phyloP scores from a whole-genome alignment of 2,113 vertebrate genomes.

The Rhinopomastus cyanomelas region DNA sequence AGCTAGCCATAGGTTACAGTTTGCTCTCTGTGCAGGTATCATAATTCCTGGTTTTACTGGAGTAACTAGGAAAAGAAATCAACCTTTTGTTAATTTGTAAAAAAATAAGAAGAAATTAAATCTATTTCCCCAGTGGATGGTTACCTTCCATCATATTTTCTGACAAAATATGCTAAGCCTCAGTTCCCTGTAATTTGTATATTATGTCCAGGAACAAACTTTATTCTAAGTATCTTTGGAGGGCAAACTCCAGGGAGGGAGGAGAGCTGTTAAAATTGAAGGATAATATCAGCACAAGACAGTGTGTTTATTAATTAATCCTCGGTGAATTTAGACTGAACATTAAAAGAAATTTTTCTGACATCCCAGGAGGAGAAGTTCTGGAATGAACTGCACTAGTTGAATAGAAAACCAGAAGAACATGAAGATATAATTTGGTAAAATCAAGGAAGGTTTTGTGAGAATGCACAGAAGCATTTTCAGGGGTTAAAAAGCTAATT shows the following conservation, averaged over 20 bases:
- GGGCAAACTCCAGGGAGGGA: neutral
- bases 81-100: neutral
- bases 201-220: neutral
- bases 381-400: neutral
- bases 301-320: neutral
- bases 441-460: neutral
- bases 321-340: neutral
- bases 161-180: neutral
- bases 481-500: neutral
- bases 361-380: neutral
- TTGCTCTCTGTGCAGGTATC: neutral
- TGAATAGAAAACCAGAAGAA: neutral
- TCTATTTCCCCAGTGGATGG: neutral
- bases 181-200: neutral
- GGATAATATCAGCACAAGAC: neutral
- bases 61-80: neutral
- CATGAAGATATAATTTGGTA: neutral
- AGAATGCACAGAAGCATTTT: neutral
- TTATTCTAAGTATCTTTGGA: neutral
- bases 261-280: neutral
- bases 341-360: neutral
- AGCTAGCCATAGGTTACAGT: neutral
- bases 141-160: neutral
- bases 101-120: neutral
- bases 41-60: neutral